Evolutionary conservation across 1,140 invertebrate genomes (phyloP), one percentile per base, ranked within the genome.

Genomic region (Octopus bimaculoides): DNA sequence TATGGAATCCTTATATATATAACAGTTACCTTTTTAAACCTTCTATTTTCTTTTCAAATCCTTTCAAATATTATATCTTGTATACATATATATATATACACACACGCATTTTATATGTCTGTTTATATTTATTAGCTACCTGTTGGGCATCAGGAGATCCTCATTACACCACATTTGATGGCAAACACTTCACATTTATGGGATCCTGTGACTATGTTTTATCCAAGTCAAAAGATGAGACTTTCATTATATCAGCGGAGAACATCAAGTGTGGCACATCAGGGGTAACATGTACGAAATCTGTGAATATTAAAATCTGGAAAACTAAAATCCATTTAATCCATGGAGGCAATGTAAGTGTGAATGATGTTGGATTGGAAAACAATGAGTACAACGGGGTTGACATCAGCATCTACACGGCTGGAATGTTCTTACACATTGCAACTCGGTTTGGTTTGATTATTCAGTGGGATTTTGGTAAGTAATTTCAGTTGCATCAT

Each of bases 141-240:
- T 88, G 96, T 88, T 92, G 93, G 0, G 93, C 94, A 0, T 91
- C 95, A 52, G 95, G 96, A 0, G 95, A 96, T 90, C 95, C 96
- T 3, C 96, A 97, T 90, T 97, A 96, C 88, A 92, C 92, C 9
- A 97, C 95, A 0, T 97, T 97, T 85, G 96, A 97, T 89, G 95
- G 95, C 0, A 92, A 92, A 80, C 92, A 92, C 10, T 97, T 92
- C 87, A 93, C 96, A 87, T 97, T 96, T 87, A 95, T 96, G 94
- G 96, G 95, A 10, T 93, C 94, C 81, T 97, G 96, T 88, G 93
- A 93, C 0, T 97, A 97, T 86, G 76, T 73, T 8, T 71, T 84
- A 0, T 78, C 52, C 52, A 52, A 75, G 41, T 7, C 74, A 4
- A 93, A 94, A 83, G 91, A 91, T 84, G 91, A 0, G 5, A 92